Evolutionary conservation across 2,888 invertebrate species (phyloP).

Genomic region (Trichopria drosophilae): DNA sequence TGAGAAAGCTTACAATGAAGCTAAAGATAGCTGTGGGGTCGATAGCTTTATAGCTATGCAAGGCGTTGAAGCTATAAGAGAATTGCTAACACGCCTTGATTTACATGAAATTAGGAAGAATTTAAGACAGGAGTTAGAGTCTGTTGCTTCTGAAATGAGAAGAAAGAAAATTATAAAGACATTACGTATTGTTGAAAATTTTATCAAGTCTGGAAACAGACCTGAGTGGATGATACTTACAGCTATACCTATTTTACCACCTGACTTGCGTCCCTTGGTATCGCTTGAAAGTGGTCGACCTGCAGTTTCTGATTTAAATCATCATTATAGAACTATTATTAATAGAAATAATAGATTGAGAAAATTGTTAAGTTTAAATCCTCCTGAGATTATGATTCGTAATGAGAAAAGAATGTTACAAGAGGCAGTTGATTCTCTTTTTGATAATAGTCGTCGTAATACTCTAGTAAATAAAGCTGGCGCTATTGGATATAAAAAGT

Average conservation of each 20-base stretch:
- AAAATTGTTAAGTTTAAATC: neutral
- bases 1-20: no score
- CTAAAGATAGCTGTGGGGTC: no score
- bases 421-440: slow-evolving; percentile 4
- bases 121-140: neutral
- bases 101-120: neutral
- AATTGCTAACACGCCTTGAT: neutral
- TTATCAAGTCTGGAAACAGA: slow-evolving; percentile 5
- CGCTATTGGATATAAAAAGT: no score
- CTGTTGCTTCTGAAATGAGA: slow-evolving; percentile 4
- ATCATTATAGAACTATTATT: slow-evolving; percentile 8
- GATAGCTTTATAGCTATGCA: no score
- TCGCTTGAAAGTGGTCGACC: slow-evolving; percentile 7
- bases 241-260: slow-evolving; percentile 7
- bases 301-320: slow-evolving; percentile 16
- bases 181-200: neutral
- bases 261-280: slow-evolving; percentile 10
- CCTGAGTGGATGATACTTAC: slow-evolving; percentile 13
- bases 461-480: no score
- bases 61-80: no score
- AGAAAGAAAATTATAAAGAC: slow-evolving; percentile 13
- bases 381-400: slow-evolving; percentile 10
- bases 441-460: slow-evolving; percentile 10
- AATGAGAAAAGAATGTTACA: slow-evolving; percentile 20
- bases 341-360: slow-evolving; percentile 14